Percentiles rank a stretch among this genome's conserved stretches.
Evolutionary conservation across 2,113 vertebrate species (phyloP).

Genomic region (Lasiurus borealis): DNA sequence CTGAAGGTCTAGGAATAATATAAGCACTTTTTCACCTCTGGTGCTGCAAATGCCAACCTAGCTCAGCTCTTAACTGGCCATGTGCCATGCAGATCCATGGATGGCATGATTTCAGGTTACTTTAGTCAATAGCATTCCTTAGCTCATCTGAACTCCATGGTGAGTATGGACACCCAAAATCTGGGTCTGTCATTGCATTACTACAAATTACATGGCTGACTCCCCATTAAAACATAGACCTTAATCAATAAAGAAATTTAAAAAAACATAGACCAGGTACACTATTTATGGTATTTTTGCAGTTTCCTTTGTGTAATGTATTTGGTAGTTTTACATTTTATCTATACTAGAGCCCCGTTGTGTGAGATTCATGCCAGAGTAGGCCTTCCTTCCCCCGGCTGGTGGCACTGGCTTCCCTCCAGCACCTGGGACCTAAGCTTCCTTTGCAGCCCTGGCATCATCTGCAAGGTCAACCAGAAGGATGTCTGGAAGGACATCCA

Average conservation of each 20-base stretch:
- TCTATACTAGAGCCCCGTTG: background rate
- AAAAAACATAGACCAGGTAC: conserved; percentile 38
- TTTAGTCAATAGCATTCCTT: conserved; percentile 46
- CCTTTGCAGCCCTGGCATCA: too few relatives aligned
- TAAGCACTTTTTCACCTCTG: conserved; percentile 75
- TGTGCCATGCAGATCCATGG: conserved; percentile 66
- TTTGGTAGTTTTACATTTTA: background rate
- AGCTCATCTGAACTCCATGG: conserved; percentile 67
- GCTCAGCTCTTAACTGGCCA: conserved; percentile 74
- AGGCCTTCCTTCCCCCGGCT: too few relatives aligned
- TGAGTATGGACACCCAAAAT: conserved; percentile 73
- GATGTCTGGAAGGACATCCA: too few relatives aligned
- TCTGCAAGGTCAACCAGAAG: too few relatives aligned
- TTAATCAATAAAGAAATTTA: too few relatives aligned
- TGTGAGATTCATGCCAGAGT: too few relatives aligned
- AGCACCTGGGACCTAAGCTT: too few relatives aligned
- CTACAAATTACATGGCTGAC: conserved; percentile 58
- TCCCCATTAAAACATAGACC: conserved; percentile 65
- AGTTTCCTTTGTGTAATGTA: conserved; percentile 63
- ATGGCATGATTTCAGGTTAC: conserved; percentile 78
- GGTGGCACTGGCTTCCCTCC: too few relatives aligned
- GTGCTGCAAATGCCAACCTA: conserved; percentile 71
- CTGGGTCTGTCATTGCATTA: conserved; percentile 65
- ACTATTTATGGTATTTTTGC: conserved; percentile 64
- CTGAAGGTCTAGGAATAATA: conserved; percentile 77